Base-by-base conservation (phyloP, 2,888 invertebrate species). In the Ectemnius lituratus region DNA sequence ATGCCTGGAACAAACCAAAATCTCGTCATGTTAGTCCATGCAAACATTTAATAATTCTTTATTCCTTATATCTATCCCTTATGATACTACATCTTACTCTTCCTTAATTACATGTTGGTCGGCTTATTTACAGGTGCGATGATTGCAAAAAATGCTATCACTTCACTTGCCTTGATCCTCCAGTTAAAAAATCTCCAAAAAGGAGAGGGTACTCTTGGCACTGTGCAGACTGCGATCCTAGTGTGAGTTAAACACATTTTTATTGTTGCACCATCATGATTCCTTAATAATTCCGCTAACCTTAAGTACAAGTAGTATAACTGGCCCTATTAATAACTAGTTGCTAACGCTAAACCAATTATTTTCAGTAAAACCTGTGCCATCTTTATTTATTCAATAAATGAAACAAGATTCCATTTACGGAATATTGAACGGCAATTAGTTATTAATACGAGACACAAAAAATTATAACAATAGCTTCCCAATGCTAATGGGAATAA, bases 171-270 rank as follows among this genome's bases (percentile, higher is more conserved):
- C 92, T 98, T 86, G 97, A 97, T 91, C 98, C 98, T 63, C 98
- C 98, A 14, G 93, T 97, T 14, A 98, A 97, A 91, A 97, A 97
- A 91, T 96, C 97, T 73, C 98, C 98, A 0, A 98, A 98, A 92
- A 95, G 96, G 86, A 94, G 97, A 67, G 98, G 98, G 46, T 98
- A 98, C 90, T 97, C 97, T 14, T 98, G 98, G 98, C 97, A 97
- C 91, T 98, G 98, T 91, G 97, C 97, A 64, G 97, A 97, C 90
- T 98, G 98, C 93, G 98, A 98, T 92, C 96, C 97, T 73, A 97
- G 97, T 86, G 97, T 96, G 90, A 93, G 94, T 93, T 79, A 73
- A 82, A 62, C 69, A 78, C 3, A 77, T 75, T 62, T 76, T 80
- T 77, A 76, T 63, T 71, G 69, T 62, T 56, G 37, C 37, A 37